Conservation (phyloP, 1,140 invertebrate genomes). For the Nixonia krombeini region DNA sequence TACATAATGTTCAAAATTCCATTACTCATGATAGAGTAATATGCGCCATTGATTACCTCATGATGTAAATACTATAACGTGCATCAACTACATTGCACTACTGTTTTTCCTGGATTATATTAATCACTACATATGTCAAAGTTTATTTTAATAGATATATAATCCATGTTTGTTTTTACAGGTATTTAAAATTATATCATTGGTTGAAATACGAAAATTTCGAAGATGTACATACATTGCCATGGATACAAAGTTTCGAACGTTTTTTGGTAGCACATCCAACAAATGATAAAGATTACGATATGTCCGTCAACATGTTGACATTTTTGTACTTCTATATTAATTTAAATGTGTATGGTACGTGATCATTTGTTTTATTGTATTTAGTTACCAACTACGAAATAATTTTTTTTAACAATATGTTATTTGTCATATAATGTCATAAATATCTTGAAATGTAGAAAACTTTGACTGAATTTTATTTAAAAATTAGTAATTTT, state of each 20-base stretch:
- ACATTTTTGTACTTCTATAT: conserved; percentile 73
- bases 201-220: conserved; percentile 46
- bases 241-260: conserved; percentile 74
- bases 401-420: not conserved
- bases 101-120: too few relatives aligned
- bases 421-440: too few relatives aligned
- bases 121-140: not conserved
- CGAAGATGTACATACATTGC: conserved; percentile 68
- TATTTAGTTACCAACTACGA: not conserved
- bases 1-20: conserved; percentile 76
- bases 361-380: not conserved
- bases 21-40: conserved; percentile 73
- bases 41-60: conserved; percentile 71
- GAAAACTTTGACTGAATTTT: too few relatives aligned
- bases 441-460: too few relatives aligned
- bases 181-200: conserved; percentile 58
- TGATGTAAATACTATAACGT: conserved; percentile 70
- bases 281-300: conserved; percentile 74
- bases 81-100: too few relatives aligned
- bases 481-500: too few relatives aligned
- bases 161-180: conserved; percentile 12
- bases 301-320: conserved; percentile 73
- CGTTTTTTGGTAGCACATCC: conserved; percentile 75
- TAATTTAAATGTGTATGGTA: conserved; percentile 47
- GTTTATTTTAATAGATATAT: not conserved